Evolutionary conservation across 2,888 invertebrate species (phyloP).

Genomic region (Cordilura impudica): DNA sequence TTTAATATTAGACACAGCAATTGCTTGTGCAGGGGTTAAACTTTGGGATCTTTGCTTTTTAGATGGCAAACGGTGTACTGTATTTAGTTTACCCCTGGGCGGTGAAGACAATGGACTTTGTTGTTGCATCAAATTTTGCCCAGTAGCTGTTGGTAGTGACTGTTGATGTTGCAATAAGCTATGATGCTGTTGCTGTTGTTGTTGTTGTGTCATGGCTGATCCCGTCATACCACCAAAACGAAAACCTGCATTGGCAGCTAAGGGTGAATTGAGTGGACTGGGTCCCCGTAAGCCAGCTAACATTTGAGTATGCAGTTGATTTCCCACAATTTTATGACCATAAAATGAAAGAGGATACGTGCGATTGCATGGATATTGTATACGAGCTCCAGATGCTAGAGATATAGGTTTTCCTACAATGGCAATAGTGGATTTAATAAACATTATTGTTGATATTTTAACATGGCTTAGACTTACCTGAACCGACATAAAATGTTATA

Average conservation of each 20-base stretch:
- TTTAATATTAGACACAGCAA: conserved; percentile 70
- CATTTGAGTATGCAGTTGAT: conserved; percentile 77
- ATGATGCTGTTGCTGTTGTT: conserved; percentile 55
- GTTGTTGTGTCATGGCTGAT: conserved; percentile 67
- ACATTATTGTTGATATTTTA: not conserved
- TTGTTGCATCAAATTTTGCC: conserved; percentile 57
- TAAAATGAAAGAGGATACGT: conserved; percentile 88
- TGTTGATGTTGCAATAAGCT: conserved; percentile 67
- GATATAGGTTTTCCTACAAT: conserved; percentile 93
- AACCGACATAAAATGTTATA: conserved; percentile 95
- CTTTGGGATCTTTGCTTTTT: conserved; percentile 89
- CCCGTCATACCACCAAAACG: conserved; percentile 71
- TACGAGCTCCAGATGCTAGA: conserved; percentile 90
- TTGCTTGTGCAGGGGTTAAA: conserved; percentile 82
- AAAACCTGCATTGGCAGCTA: conserved; percentile 77
- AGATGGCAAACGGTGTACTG: conserved; percentile 79
- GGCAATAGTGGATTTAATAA: conserved; percentile 73
- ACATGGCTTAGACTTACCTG: conserved; percentile 83
- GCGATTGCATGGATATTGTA: conserved; percentile 90
- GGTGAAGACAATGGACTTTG: conserved; percentile 81
- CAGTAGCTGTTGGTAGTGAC: conserved; percentile 60
- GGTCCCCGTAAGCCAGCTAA: conserved; percentile 76
- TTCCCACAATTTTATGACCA: conserved; percentile 81
- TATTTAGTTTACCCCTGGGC: conserved; percentile 79
- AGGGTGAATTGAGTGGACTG: conserved; percentile 76